phyloP scores from a whole-genome alignment of 2,797 vertebrate species.

The Squalus acanthias region DNA sequence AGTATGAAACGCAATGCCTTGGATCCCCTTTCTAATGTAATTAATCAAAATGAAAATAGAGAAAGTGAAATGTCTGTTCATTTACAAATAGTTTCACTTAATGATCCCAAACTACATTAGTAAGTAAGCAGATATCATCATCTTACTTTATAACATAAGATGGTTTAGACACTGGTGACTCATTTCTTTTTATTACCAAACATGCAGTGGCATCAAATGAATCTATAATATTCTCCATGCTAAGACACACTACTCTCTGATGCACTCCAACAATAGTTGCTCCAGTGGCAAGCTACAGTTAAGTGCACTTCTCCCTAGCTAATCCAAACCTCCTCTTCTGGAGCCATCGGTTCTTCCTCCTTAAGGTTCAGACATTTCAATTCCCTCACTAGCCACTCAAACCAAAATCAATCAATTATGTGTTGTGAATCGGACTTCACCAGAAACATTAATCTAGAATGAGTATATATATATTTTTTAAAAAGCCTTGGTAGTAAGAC shows the following conservation, averaged over 20 bases:
- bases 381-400: neutral
- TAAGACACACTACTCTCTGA: neutral
- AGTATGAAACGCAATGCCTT: slow-evolving; percentile 49
- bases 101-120: neutral
- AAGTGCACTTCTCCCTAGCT: neutral
- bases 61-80: neutral
- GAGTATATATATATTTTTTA: neutral
- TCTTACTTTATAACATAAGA: neutral
- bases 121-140: neutral
- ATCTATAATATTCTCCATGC: neutral
- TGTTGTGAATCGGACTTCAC: neutral
- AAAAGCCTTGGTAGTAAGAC: neutral
- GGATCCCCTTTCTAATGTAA: slow-evolving; percentile 60
- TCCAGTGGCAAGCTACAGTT: neutral
- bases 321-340: neutral
- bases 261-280: neutral
- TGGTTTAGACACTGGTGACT: neutral
- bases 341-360: neutral
- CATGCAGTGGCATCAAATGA: neutral
- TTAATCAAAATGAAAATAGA: slow-evolving; percentile 47
- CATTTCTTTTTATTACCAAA: neutral
- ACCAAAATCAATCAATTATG: neutral
- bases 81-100: slow-evolving; percentile 10
- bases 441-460: neutral
- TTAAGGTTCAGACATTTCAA: neutral